These are phyloP conservation scores for Pandemis heparana DNA, from an alignment of 2,888 invertebrate genomes.

Conservation along the genomic window DNA sequence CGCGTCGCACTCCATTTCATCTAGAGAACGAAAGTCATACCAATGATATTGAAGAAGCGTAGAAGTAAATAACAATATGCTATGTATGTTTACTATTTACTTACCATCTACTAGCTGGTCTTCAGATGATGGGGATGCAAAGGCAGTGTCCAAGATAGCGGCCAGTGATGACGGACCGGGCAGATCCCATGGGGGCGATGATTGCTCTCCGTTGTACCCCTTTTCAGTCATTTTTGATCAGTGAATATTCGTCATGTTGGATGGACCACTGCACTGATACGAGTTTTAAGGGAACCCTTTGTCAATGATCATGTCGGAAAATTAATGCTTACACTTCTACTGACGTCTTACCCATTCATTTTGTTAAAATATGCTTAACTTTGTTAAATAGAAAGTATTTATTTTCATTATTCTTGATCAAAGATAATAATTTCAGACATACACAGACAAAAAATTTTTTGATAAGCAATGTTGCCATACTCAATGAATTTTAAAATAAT, in stretches of 20 bases:
- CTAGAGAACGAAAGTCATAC: constrained; percentile 65
- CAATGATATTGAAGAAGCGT: constrained; percentile 9
- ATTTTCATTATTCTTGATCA: constrained; percentile 33
- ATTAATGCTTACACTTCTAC: constrained; percentile 19
- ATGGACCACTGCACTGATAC: constrained; percentile 18
- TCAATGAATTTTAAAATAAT: no score
- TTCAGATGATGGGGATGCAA: constrained; percentile 83
- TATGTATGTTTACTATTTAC: constrained; percentile 36
- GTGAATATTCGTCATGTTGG: constrained; percentile 55
- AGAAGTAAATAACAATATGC: constrained; percentile 20
- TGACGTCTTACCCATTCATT: constrained; percentile 4
- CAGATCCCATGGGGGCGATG: constrained; percentile 75
- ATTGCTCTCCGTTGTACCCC: constrained; percentile 70
- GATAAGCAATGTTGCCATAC: constrained; percentile 8
- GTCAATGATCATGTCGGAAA: constrained; percentile 50
- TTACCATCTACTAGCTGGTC: constrained; percentile 74
- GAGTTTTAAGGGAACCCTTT: constrained; percentile 37
- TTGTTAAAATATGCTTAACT: constrained; percentile 19
- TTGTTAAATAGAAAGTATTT: constrained; percentile 26
- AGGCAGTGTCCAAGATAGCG: constrained; percentile 88
- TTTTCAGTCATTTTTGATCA: constrained; percentile 74
- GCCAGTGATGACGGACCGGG: constrained; percentile 84
- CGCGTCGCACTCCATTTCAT: constrained; percentile 88
- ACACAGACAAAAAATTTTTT: constrained; percentile 35
- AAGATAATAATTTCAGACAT: constrained; percentile 35